Conservation (phyloP, 2,113 vertebrate genomes). For the Salminus brasiliensis region DNA sequence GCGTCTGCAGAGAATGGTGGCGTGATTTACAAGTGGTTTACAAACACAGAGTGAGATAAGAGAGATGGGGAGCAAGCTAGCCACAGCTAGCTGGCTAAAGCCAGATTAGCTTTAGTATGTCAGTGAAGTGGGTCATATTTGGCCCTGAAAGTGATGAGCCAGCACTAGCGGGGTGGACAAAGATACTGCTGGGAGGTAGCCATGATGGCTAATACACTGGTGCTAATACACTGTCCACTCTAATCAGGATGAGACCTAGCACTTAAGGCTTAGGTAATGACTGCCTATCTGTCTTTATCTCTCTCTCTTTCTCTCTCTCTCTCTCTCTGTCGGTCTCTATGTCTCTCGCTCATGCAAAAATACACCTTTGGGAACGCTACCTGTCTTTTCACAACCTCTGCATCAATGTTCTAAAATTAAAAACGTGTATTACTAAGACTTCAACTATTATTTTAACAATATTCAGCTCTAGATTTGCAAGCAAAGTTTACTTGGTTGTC, state of each 20-base stretch:
- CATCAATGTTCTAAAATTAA: too few species aligned
- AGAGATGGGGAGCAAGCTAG: not conserved
- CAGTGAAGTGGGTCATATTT: slow-evolving; percentile 52
- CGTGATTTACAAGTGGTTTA: not conserved
- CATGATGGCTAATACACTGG: slow-evolving; percentile 54
- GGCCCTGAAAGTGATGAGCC: slow-evolving; percentile 53
- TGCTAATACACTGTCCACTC: slow-evolving; percentile 47
- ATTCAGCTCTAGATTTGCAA: too few species aligned
- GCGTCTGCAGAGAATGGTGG: not conserved
- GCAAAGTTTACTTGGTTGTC: too few species aligned
- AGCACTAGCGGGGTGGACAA: slow-evolving; percentile 26
- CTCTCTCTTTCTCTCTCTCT: not conserved
- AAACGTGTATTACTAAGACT: too few species aligned
- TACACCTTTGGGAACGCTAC: too few species aligned
- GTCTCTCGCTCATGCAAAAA: too few species aligned
- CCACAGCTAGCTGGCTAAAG: slow-evolving; percentile 40
- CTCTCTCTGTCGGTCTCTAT: not conserved
- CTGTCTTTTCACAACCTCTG: too few species aligned
- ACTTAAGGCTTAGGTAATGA: slow-evolving; percentile 25
- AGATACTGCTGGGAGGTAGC: not conserved
- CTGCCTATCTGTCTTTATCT: not conserved
- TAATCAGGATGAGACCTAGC: slow-evolving; percentile 50
- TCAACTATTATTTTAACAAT: too few species aligned
- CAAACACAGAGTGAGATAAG: slow-evolving; percentile 29
- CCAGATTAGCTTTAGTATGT: slow-evolving; percentile 50